Percentiles rank a stretch among this genome's conserved stretches.
Evolutionary conservation across 2,888 invertebrate species (phyloP).

Genomic region (Pseudolycoriella hygida): DNA sequence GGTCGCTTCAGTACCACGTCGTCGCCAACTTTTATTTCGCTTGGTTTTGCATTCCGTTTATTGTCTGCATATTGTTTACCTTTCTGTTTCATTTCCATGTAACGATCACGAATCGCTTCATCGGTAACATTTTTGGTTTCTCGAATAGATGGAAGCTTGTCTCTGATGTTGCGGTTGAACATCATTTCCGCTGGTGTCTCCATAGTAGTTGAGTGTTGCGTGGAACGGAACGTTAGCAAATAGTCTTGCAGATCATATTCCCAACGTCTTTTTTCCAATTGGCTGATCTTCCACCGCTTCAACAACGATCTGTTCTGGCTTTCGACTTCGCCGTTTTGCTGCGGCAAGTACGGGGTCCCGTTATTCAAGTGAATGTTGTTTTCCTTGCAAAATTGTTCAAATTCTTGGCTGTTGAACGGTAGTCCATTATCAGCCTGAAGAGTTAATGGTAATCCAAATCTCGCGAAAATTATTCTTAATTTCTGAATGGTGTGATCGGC

Average conservation of each 20-base stretch:
- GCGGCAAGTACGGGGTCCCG: slow-evolving; percentile 12
- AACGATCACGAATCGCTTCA: slow-evolving; percentile 6
- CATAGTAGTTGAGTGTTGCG: slow-evolving; percentile 16
- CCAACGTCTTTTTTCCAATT: slow-evolving; percentile 9
- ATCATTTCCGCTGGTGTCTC: slow-evolving; percentile 14
- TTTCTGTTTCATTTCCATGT: slow-evolving; percentile 8
- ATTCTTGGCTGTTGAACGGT: slow-evolving; percentile 7
- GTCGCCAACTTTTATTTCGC: slow-evolving; percentile 7
- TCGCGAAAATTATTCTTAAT: slow-evolving; percentile 13
- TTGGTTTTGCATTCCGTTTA: slow-evolving; percentile 7
- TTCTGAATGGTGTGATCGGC: slow-evolving; percentile 10
- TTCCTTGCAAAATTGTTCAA: slow-evolving; percentile 10
- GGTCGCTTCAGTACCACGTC: slow-evolving; percentile 7
- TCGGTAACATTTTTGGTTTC: slow-evolving; percentile 5
- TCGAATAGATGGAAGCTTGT: slow-evolving; percentile 12
- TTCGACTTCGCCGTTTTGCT: slow-evolving; percentile 7
- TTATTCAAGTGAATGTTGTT: slow-evolving; percentile 8
- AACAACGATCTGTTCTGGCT: slow-evolving; percentile 6
- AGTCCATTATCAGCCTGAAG: slow-evolving; percentile 13
- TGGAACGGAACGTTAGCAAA: slow-evolving; percentile 11
- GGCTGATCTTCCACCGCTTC: slow-evolving; percentile 10
- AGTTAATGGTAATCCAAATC: slow-evolving; percentile 12
- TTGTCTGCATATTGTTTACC: slow-evolving; percentile 6
- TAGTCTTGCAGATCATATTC: slow-evolving; percentile 10
- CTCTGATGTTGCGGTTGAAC: slow-evolving; percentile 12